phyloP scores from a whole-genome alignment of 1,140 invertebrate genomes.

The Drosophila ohnishii region DNA sequence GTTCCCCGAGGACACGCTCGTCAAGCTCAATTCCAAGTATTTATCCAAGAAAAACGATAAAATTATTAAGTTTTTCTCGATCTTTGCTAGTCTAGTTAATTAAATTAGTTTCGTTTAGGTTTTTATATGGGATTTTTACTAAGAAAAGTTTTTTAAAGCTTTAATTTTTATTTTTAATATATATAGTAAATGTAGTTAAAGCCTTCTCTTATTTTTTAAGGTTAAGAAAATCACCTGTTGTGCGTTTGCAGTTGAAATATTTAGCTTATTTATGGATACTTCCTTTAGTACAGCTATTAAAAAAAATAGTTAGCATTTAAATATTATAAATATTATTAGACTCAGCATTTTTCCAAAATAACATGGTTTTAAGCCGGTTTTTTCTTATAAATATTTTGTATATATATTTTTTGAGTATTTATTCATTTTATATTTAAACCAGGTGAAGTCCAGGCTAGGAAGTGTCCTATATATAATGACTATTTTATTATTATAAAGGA shows the following conservation, averaged over 20 bases:
- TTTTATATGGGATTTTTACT: not conserved
- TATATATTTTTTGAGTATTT: no score
- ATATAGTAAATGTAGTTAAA: no score
- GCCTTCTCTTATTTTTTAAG: no score
- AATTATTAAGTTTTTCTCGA: not conserved
- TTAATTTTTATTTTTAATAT: no score
- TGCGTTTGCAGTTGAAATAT: not conserved
- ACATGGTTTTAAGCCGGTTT: no score
- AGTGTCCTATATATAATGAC: no score
- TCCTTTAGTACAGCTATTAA: not conserved
- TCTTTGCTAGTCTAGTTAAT: not conserved
- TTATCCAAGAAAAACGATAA: not conserved
- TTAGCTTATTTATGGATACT: not conserved
- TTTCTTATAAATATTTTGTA: no score
- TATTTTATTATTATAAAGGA: no score
- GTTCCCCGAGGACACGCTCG: constrained; percentile 91
- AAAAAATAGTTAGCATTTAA: no score
- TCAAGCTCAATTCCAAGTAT: constrained; percentile 91
- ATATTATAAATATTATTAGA: not conserved
- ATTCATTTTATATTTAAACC: not conserved
- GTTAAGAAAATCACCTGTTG: not conserved
- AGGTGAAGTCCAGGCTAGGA: no score
- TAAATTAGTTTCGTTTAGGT: not conserved
- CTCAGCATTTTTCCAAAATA: no score
- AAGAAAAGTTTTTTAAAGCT: not conserved